Conservation (phyloP, 2,888 invertebrate species). For the Itoplectis maculator region DNA sequence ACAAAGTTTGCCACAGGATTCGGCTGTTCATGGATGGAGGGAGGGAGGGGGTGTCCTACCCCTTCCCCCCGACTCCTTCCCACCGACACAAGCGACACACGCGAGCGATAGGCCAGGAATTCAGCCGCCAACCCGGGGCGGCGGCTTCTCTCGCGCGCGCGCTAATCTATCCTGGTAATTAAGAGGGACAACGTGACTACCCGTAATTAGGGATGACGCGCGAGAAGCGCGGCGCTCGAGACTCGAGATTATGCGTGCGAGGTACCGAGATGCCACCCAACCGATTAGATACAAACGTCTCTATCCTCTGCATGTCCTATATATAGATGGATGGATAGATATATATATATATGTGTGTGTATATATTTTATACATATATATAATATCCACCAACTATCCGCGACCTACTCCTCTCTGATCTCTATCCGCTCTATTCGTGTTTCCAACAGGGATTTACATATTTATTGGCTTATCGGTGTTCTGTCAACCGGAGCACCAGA, state of each 20-base stretch:
- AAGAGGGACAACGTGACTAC: conserved; percentile 61
- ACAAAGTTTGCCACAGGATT: conserved; percentile 46
- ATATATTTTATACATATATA: neutral
- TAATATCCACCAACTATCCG: neutral
- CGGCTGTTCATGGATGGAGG: neutral
- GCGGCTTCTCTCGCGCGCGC: conserved; percentile 4
- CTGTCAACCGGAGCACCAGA: conserved; percentile 19
- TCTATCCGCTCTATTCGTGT: neutral
- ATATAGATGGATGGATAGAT: too few relatives aligned
- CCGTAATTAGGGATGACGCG: conserved; percentile 54
- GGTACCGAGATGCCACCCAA: conserved; percentile 14
- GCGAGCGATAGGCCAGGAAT: conserved; percentile 7
- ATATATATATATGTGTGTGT: too few relatives aligned
- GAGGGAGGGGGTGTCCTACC: too few relatives aligned
- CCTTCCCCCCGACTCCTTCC: too few relatives aligned
- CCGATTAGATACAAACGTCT: conserved; percentile 42
- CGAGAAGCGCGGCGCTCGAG: neutral
- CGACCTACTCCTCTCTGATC: conserved; percentile 14
- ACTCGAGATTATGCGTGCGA: conserved; percentile 41
- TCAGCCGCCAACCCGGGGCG: too few relatives aligned
- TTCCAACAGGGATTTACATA: conserved; percentile 23
- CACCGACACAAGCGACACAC: neutral
- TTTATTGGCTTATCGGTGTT: conserved; percentile 32
- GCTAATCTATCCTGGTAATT: conserved; percentile 53
- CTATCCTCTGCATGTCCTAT: too few relatives aligned